Evolutionary conservation across 2,797 vertebrate genomes (phyloP).

Genomic region (Hipposideros larvatus): DNA sequence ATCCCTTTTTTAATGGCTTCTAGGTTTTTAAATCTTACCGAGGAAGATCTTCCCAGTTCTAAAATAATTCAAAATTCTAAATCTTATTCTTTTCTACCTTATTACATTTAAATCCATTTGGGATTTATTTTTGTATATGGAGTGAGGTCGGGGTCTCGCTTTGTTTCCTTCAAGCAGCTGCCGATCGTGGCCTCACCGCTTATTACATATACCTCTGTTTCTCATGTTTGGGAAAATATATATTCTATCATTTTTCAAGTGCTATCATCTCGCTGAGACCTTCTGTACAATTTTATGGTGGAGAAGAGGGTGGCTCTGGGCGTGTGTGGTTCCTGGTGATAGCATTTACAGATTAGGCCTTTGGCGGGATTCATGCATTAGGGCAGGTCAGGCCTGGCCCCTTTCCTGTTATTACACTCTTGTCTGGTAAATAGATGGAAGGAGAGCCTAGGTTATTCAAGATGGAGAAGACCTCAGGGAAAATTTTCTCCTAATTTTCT

Average conservation of each 20-base stretch:
- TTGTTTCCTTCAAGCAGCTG: neutral
- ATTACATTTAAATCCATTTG: neutral
- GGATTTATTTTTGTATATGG: neutral
- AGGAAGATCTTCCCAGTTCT: neutral
- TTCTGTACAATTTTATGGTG: neutral
- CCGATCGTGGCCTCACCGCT: neutral
- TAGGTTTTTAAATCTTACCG: neutral
- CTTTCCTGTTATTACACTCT: neutral
- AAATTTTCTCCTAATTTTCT: conserved; percentile 14
- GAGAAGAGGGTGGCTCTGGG: neutral
- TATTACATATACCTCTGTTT: neutral
- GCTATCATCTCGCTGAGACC: neutral
- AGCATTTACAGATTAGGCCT: neutral
- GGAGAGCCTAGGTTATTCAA: neutral
- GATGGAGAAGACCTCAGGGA: neutral
- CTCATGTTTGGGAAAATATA: neutral
- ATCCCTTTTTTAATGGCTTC: neutral
- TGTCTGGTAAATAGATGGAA: neutral
- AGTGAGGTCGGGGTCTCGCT: neutral
- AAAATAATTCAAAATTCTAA: neutral
- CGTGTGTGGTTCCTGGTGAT: neutral
- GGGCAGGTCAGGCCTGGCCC: neutral
- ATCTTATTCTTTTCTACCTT: neutral
- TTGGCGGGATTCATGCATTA: neutral
- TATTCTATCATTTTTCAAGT: neutral